These are phyloP conservation scores for Lethenteron camtschaticum DNA, from an alignment of 2,113 vertebrate genomes.

Conservation along the genomic window DNA sequence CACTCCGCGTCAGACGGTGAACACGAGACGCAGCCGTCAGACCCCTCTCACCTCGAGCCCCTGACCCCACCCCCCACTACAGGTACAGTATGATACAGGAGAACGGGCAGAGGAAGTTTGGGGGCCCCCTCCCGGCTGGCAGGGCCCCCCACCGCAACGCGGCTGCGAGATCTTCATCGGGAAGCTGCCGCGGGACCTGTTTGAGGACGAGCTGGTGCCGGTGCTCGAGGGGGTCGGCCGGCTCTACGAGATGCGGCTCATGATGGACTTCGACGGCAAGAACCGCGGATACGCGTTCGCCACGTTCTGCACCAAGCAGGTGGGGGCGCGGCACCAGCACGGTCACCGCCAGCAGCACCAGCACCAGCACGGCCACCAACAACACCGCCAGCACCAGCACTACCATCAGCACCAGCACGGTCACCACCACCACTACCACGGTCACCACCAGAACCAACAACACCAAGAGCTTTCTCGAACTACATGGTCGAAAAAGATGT, in stretches of 20 bases:
- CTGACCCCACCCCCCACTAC: background rate
- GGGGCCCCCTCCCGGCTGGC: constrained; percentile 80
- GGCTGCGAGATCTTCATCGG: constrained; percentile 95
- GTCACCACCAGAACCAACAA: too few relatives aligned
- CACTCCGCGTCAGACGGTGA: background rate
- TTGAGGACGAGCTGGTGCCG: constrained; percentile 82
- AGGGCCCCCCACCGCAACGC: constrained; percentile 49
- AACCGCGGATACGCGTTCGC: constrained; percentile 89
- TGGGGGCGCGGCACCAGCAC: background rate
- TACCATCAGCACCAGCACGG: too few relatives aligned
- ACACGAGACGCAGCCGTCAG: background rate
- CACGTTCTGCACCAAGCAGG: constrained; percentile 73
- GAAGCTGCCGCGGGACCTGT: constrained; percentile 87
- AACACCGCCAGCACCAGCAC: background rate
- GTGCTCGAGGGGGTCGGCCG: constrained; percentile 69
- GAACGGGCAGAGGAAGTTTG: constrained; percentile 86
- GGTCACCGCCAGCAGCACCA: background rate
- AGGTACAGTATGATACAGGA: constrained; percentile 78
- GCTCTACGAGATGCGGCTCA: constrained; percentile 94
- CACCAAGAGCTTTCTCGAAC: too few relatives aligned
- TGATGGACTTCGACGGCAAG: constrained; percentile 99
- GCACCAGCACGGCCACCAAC: background rate
- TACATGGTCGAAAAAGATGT: too few relatives aligned
- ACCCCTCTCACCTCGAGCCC: background rate
- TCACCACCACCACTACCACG: too few relatives aligned